phyloP scores from a whole-genome alignment of 2,888 invertebrate species.

The Nomada goodeniana region DNA sequence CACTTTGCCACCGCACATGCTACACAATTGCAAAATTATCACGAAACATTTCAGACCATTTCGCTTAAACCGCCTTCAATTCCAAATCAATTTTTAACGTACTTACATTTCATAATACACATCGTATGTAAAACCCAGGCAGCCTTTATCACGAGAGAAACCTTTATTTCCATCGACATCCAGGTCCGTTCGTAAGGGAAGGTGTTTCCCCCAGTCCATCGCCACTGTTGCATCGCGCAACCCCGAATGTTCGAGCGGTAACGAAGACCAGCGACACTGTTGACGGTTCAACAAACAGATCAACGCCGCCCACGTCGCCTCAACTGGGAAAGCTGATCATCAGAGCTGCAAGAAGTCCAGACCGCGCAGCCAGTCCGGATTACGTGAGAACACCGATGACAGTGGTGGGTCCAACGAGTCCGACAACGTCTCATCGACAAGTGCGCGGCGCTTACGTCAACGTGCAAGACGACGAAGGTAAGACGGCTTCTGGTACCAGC shows the following conservation, averaged over 20 bases:
- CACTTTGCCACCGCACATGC: too few species aligned
- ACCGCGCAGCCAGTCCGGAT: constrained; percentile 79
- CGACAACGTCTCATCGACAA: constrained; percentile 84
- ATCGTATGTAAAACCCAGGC: background rate
- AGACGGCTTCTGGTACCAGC: constrained; percentile 82
- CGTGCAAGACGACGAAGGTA: constrained; percentile 91
- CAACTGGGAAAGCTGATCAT: constrained; percentile 89
- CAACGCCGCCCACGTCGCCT: constrained; percentile 86
- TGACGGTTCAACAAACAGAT: constrained; percentile 83
- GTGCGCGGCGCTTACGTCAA: constrained; percentile 89
- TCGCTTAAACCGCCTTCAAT: too few species aligned
- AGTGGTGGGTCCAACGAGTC: constrained; percentile 87
- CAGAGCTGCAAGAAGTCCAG: constrained; percentile 85
- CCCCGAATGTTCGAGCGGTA: constrained; percentile 84
- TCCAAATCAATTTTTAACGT: too few species aligned
- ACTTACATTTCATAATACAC: too few species aligned
- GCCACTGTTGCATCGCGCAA: constrained; percentile 85
- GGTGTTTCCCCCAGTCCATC: constrained; percentile 84
- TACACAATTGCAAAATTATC: too few species aligned
- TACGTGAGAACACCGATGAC: constrained; percentile 86
- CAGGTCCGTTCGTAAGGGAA: constrained; percentile 90
- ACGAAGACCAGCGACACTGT: constrained; percentile 82
- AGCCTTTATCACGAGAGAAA: background rate
- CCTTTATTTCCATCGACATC: background rate
- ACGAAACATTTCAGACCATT: too few species aligned